A percentile compares a stretch with the other conserved stretches of the same genome.
Evolutionary conservation across 2,113 vertebrate species (phyloP).

Genomic region (Arenaria interpres): DNA sequence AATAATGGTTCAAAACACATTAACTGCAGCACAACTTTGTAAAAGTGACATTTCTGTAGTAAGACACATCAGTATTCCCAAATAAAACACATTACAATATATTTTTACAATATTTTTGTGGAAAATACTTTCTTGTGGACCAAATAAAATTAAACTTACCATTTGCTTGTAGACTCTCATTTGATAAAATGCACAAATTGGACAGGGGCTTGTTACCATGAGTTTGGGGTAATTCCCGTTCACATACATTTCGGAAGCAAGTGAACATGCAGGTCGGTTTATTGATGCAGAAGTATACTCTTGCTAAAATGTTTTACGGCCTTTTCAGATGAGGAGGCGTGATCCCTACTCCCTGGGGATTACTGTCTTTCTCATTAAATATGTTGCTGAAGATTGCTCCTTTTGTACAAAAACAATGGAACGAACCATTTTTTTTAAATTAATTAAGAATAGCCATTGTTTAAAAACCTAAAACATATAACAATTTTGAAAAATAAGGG

Average conservation of each 20-base stretch:
- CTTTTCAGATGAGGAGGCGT: background rate
- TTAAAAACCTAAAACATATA: background rate
- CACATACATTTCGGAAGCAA: background rate
- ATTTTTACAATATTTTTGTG: slow-evolving; percentile 75
- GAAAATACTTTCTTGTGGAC: slow-evolving; percentile 71
- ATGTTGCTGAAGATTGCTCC: background rate
- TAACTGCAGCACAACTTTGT: slow-evolving; percentile 35
- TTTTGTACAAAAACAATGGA: background rate
- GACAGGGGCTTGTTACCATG: background rate
- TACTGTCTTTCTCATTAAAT: background rate
- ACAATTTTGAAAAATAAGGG: background rate
- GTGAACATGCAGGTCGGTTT: background rate
- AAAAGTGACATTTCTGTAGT: slow-evolving; percentile 22
- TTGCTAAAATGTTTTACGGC: background rate
- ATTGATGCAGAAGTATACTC: background rate
- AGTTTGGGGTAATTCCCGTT: background rate
- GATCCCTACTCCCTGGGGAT: background rate
- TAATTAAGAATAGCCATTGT: background rate
- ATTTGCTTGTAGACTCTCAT: slow-evolving; percentile 41
- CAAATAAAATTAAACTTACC: slow-evolving; percentile 70
- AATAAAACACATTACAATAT: slow-evolving; percentile 46
- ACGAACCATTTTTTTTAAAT: background rate
- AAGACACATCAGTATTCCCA: background rate
- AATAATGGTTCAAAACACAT: background rate
- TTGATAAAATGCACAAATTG: background rate